Evolutionary conservation across 2,113 vertebrate species (phyloP), one percentile per base, ranked within the genome.

Genomic region (Dicaeum eximium): DNA sequence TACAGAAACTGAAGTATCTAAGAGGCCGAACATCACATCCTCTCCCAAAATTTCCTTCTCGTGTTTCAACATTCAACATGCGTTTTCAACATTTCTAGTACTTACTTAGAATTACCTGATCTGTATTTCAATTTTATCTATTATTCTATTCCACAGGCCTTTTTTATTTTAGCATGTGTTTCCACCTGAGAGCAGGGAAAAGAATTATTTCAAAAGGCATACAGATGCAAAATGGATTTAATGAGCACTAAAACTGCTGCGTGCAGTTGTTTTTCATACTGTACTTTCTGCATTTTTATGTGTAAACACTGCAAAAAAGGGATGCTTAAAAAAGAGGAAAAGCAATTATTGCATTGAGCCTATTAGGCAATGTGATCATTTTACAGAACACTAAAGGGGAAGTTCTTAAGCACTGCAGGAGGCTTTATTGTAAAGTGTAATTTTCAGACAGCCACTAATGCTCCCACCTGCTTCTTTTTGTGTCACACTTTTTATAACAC

Each of bases 381-480:
- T 92, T 90, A 93, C 42, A 92, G 83, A 93, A 90, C 53, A 93
- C 40, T 74, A 62, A 92, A 95, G n/a, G 48, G 86, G 74, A 83
- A 89, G 38, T 93, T 90, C 42, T 93, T 83, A 89, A 94, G 44
- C 86, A 89, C 86, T 94, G 78, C 25, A 92, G 45, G 78, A 88
- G 62, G 56, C 75, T 95, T 92, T 87, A 96, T 90, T 88, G 58
- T 73, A 83, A 92, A 83, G 37, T 72, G 30, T 94, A 72, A 92
- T 95, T 97, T 96, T 94, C 84, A 96, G 86, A 78, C 61, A 89
- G 61, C 75, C 87, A 88, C 23, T 95, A 90, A 82, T 89, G 82
- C 54, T 88, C 48, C 85, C 88, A 93, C 72, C 80, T 96, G 81
- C 87, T 94, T 94, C 87, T 86, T 90, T 92, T 21, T 91, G 45